Evolutionary conservation across 2,797 vertebrate species (phyloP).

Genomic region (Lepidocolaptes lacrymiger): DNA sequence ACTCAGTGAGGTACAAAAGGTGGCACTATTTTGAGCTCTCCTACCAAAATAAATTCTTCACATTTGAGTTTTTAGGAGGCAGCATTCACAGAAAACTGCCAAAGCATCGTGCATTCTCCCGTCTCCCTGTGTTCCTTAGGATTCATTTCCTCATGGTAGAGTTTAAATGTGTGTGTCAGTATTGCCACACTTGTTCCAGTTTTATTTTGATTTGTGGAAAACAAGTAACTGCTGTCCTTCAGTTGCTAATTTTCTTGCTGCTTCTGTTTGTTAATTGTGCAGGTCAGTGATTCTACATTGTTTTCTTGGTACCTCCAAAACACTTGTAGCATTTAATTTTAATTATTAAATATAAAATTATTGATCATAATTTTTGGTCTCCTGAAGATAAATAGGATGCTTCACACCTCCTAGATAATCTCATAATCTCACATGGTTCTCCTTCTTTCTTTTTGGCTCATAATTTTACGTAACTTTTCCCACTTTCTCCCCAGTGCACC

Average conservation of each 20-base stretch:
- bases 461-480: not conserved
- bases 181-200: fast-evolving
- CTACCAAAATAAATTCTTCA: not conserved
- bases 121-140: not conserved
- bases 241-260: not conserved
- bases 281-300: fast-evolving
- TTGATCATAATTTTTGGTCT: not conserved
- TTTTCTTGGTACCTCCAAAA: not conserved
- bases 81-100: not conserved
- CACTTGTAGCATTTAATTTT: not conserved
- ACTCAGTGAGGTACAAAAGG: not conserved
- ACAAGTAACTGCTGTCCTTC: not conserved
- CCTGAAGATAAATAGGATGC: not conserved
- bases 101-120: not conserved
- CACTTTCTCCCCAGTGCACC: not conserved
- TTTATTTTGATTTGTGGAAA: not conserved
- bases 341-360: not conserved
- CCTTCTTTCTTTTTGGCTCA: fast-evolving
- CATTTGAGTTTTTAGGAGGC: not conserved
- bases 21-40: not conserved
- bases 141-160: not conserved
- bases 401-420: not conserved
- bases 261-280: not conserved
- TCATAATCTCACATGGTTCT: not conserved
- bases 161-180: not conserved